Base-by-base conservation (phyloP, 64 coral and sea anemone genomes). In the Acropora tenuis region DNA sequence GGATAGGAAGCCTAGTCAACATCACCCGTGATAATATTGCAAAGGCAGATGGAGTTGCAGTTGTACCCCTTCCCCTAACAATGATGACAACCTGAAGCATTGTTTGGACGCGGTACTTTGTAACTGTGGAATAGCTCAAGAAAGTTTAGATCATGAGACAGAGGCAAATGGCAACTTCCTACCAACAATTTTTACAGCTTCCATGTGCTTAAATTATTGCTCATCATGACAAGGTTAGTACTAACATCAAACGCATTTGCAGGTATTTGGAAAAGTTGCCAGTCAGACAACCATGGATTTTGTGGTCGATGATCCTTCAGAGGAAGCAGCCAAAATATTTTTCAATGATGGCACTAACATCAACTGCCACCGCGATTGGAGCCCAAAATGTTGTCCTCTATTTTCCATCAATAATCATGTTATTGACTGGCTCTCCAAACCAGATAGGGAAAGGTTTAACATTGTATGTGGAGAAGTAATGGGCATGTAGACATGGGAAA, bases 271-370 rank as follows among this genome's bases (percentile, higher is more conserved):
- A 49, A 84, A 65, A 42, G n/a, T 66, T 41, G 53, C 80, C 10
- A 44, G 40, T 46, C 17, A n/a, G 19, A 63, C 80, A 8, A 84
- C 80, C 41, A 30, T 84, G 5, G 80, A 58, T 84, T 65, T 19
- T 65, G 30, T 84, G 5, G 11, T 84, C 8, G 80, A 84, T 67
- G 52, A 55, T 55, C 52, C 52, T 55, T 55, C 10, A 63, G 60
- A 13, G 3, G 84, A 87, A 53, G 69, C 84, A 18, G 84, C 84
- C 44, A 87, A 76, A 55, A 75, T 1, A 52, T 87, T 87, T 52
- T 87, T 87, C 20, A 87, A 87, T 50, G 69, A 87, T 42, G 69
- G 84, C 45, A 53, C 49, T 72, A 74, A 19, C 20, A 74, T 87
- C 41, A 87, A 74, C n/a, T 87, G 84, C 47, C 47, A 74, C 12